Conservation (phyloP, 2,888 invertebrate species). For the Cephus runcator region DNA sequence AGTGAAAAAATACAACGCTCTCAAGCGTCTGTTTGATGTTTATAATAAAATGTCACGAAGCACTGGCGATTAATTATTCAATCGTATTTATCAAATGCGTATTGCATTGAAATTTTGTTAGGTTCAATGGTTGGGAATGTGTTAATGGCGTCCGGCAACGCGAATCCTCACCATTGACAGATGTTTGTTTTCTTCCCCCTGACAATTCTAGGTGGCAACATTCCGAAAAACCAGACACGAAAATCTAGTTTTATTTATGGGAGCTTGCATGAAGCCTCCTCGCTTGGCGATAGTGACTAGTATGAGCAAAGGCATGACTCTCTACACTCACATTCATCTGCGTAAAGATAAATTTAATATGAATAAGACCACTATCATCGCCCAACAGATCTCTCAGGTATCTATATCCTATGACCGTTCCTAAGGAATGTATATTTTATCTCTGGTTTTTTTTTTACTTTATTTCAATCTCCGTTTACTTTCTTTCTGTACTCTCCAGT, state of each 20-base stretch:
- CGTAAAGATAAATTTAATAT: conserved; percentile 94
- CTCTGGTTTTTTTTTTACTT: conserved; percentile 4
- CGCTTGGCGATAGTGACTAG: conserved; percentile 96
- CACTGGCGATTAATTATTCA: neutral
- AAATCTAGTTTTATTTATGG: conserved; percentile 98
- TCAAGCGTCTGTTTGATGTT: neutral
- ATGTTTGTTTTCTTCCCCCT: conserved; percentile 1
- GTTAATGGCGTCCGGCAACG: neutral
- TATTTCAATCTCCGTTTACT: neutral
- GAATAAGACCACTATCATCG: conserved; percentile 91
- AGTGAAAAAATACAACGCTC: neutral
- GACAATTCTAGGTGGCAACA: conserved; percentile 79
- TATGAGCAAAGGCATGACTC: conserved; percentile 94
- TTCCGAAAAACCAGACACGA: conserved; percentile 98
- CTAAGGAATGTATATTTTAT: neutral
- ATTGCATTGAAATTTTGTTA: neutral
- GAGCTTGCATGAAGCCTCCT: conserved; percentile 98
- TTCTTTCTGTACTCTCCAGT: neutral
- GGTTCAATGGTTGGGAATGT: neutral
- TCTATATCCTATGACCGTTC: neutral
- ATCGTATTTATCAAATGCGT: neutral
- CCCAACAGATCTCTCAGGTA: conserved; percentile 96
- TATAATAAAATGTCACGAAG: neutral
- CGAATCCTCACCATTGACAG: neutral
- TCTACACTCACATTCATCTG: conserved; percentile 93